Base-by-base conservation (phyloP, 1,140 invertebrate genomes). In the Trissolcus basalis region DNA sequence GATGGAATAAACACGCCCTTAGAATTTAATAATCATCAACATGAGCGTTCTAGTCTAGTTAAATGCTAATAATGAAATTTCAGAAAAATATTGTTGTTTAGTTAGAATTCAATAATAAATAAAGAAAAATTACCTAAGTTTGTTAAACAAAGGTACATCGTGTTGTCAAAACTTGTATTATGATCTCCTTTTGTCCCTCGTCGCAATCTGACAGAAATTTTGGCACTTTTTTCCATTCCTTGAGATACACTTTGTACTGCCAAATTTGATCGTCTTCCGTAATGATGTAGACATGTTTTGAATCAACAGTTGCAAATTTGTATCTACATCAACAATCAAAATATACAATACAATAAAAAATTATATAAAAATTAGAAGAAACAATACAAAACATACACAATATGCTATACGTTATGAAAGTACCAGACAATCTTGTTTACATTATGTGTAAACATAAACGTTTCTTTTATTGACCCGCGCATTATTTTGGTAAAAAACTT, bases 1-100 rank as follows among this genome's bases (percentile, higher is more conserved):
- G 44, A 92, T 83, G 74, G 90, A 90, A 63, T 90, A 94, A 1
- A 93, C 78, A 43, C 83, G 81, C 55, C 93, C 92, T 87, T 27
- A 27, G 6, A 27, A 27, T 27, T 6, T 6, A 27, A 27, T 27
- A 58, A 1, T 1, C n/a, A n/a, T 10, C 51, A 81, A 49, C n/a
- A 35, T 35, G 33, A 35, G 33, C 33, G 33, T 6, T 35, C 12
- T 45, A 33, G 10, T 13, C n/a, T n/a, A n/a, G n/a, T n/a, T n/a
- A n/a, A n/a, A n/a, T n/a, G n/a, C n/a, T n/a, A n/a, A n/a, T n/a
- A n/a, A n/a, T n/a, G n/a, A n/a, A n/a, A n/a, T n/a, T n/a, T n/a
- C n/a, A n/a, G n/a, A n/a, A n/a, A n/a, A n/a, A n/a, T n/a, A n/a
- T n/a, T n/a, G n/a, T n/a, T n/a, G n/a, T n/a, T n/a, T n/a, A n/a